Evolutionary conservation across 2,113 vertebrate species (phyloP).

Genomic region (Sorex araneus): DNA sequence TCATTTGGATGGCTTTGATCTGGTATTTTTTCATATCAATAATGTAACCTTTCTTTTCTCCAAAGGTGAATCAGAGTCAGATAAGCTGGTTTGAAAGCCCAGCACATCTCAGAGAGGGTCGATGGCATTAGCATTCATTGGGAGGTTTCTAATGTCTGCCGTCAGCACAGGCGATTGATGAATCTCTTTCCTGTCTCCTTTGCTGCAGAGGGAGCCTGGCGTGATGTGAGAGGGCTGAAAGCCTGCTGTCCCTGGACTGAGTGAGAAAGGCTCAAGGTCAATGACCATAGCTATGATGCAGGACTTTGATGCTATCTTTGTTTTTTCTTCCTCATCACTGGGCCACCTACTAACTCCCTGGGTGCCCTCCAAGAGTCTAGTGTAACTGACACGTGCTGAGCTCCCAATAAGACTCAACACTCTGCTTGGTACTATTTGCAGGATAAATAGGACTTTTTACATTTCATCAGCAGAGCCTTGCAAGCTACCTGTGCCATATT

Average conservation of each 20-base stretch:
- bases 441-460: neutral
- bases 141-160: conserved; percentile 64
- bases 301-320: neutral
- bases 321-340: conserved; percentile 49
- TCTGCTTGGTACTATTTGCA: neutral
- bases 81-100: conserved; percentile 64
- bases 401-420: neutral
- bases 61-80: conserved; percentile 70
- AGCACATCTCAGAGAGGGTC: conserved; percentile 58
- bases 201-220: conserved; percentile 5
- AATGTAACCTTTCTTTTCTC: conserved; percentile 67
- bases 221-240: neutral
- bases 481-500: too few species aligned
- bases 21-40: conserved; percentile 65
- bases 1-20: conserved; percentile 26
- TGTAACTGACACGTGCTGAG: conserved; percentile 22
- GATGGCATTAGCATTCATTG: conserved; percentile 66
- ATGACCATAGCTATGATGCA: neutral
- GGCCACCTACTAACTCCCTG: neutral
- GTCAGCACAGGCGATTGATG: conserved; percentile 34
- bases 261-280: conserved; percentile 52
- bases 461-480: too few species aligned
- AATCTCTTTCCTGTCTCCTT: conserved; percentile 51
- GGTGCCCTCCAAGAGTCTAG: neutral
- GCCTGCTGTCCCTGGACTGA: neutral